A percentile compares a stretch with the other conserved stretches of the same genome.
These are phyloP conservation scores for Drosophila affinis DNA, from an alignment of 2,888 invertebrate genomes.

Conservation along the genomic window DNA sequence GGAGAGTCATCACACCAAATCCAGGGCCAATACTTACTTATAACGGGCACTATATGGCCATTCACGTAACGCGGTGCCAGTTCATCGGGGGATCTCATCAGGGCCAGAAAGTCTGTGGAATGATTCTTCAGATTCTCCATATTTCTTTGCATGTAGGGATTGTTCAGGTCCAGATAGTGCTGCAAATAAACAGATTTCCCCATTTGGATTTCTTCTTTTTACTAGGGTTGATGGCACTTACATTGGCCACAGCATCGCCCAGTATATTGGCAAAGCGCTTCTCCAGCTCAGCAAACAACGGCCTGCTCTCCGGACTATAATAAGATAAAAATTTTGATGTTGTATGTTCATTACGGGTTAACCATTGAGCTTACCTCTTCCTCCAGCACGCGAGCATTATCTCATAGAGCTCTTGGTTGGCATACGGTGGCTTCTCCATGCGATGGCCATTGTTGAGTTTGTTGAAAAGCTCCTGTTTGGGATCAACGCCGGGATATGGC, in stretches of 20 bases:
- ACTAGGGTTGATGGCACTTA: constrained; percentile 83
- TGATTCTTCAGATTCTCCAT: constrained; percentile 85
- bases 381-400: constrained; percentile 96
- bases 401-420: constrained; percentile 90
- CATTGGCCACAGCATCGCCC: constrained; percentile 91
- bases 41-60: constrained; percentile 81
- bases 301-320: constrained; percentile 89
- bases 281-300: constrained; percentile 91
- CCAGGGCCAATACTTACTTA: constrained; percentile 73
- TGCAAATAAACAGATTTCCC: constrained; percentile 77
- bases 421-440: constrained; percentile 93
- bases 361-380: constrained; percentile 60
- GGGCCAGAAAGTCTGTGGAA: constrained; percentile 89
- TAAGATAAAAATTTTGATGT: neutral
- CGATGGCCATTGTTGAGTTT: constrained; percentile 93
- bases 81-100: constrained; percentile 90
- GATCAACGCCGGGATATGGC: constrained; percentile 92
- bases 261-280: constrained; percentile 91
- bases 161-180: constrained; percentile 95
- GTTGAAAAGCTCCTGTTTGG: constrained; percentile 88
- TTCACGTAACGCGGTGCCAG: constrained; percentile 82
- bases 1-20: constrained; percentile 55
- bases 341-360: too few relatives aligned
- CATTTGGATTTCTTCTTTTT: too few relatives aligned
- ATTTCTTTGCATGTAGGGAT: constrained; percentile 90